These are phyloP conservation scores for Leptinotarsa defecta DNA, from an alignment of 1,140 invertebrate genomes.

Conservation along the genomic window DNA sequence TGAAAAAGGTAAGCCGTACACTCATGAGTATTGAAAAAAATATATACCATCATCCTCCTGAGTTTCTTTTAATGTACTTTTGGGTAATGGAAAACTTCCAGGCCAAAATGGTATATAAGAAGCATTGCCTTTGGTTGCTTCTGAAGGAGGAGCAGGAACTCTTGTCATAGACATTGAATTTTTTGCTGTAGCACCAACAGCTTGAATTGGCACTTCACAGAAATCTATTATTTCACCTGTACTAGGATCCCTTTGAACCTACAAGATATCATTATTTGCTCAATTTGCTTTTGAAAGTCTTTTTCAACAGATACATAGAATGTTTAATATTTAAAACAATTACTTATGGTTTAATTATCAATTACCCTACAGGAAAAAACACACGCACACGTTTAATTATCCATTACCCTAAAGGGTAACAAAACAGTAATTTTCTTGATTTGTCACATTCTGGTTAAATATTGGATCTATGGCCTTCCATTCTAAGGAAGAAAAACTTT, in stretches of 20 bases:
- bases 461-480: too few species aligned
- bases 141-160: constrained; percentile 63
- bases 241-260: constrained; percentile 70
- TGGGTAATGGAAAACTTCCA: constrained; percentile 72
- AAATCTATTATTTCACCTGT: constrained; percentile 73
- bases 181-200: constrained; percentile 68
- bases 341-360: too few species aligned
- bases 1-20: neutral
- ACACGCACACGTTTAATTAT: too few species aligned
- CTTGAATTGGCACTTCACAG: constrained; percentile 67
- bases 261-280: neutral
- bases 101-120: constrained; percentile 82
- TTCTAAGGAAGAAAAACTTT: too few species aligned
- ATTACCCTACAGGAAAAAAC: too few species aligned
- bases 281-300: neutral
- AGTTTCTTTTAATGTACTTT: constrained; percentile 35
- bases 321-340: too few species aligned
- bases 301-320: too few species aligned
- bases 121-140: constrained; percentile 69
- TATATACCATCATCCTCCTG: neutral
- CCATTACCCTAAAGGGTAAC: too few species aligned
- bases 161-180: constrained; percentile 78
- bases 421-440: too few species aligned
- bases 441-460: too few species aligned
- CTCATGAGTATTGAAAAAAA: neutral